These are phyloP conservation scores for Patella caerulea DNA, from an alignment of 2,888 invertebrate genomes.

Conservation along the genomic window DNA sequence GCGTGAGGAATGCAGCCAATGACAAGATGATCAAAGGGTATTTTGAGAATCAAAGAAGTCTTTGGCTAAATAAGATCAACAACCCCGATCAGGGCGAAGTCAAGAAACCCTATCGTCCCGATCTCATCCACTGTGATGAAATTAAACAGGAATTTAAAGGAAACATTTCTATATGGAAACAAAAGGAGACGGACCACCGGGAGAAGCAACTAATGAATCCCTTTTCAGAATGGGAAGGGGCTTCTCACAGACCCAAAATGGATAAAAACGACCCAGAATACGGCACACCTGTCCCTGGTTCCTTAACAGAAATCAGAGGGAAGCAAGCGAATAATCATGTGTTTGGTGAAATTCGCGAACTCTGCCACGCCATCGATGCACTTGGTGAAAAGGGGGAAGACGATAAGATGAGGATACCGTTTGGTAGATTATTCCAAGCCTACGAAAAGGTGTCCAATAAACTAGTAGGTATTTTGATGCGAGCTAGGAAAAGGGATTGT, in stretches of 20 bases:
- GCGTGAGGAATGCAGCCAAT: background rate
- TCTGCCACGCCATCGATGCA: constrained; percentile 88
- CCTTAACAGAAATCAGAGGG: constrained; percentile 89
- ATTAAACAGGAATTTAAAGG: constrained; percentile 1
- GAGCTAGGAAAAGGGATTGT: constrained; percentile 92
- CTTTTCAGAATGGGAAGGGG: constrained; percentile 72
- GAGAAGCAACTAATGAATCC: constrained; percentile 88
- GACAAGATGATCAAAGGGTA: background rate
- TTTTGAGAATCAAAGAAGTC: background rate
- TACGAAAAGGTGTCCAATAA: constrained; percentile 94
- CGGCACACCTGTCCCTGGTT: constrained; percentile 84
- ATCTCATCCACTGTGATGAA: background rate
- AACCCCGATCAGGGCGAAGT: background rate
- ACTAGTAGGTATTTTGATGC: constrained; percentile 91
- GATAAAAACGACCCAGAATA: constrained; percentile 74
- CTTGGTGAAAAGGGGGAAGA: constrained; percentile 82
- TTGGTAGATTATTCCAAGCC: constrained; percentile 85
- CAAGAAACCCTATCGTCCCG: background rate
- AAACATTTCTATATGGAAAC: constrained; percentile 60
- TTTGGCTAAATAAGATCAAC: background rate
- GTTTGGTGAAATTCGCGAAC: constrained; percentile 88
- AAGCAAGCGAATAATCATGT: constrained; percentile 89
- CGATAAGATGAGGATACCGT: constrained; percentile 82
- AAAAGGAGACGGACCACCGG: constrained; percentile 83
- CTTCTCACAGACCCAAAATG: constrained; percentile 61